Evolutionary conservation across 2,113 vertebrate species (phyloP), one percentile per base, ranked within the genome.

Genomic region (Psilopsiagon aymara): DNA sequence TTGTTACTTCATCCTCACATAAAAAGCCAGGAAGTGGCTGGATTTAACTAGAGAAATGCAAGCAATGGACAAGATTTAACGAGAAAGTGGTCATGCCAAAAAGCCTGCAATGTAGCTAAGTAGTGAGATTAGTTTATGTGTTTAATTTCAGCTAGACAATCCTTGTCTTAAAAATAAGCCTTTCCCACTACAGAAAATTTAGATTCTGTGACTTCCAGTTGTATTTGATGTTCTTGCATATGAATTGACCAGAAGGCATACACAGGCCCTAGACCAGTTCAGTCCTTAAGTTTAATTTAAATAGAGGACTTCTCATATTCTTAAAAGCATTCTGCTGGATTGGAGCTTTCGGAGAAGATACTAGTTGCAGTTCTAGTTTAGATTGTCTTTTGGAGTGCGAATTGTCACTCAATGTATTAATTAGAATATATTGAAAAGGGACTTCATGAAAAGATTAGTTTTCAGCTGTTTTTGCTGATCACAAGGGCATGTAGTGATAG

Each of bases 101-200:
- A 23, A 37, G 9, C 17, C 29, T 85, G 41, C 33, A 77, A 28
- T 63, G 13, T 23, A 39, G 57, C 49, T 68, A 41, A 69, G 74
- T 41, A 53, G 13, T 57, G 67, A 62, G 33, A 68, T 81, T 91
- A 47, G 47, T 1, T 73, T 79, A 52, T 25, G n/a, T 89, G 33
- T 85, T 95, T 82, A 73, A 86, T 91, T 90, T 37, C 46, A 73
- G 23, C 35, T 92, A 69, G 55, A 29, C 43, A 79, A 55, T 23
- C 33, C 25, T 5, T 21, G 35, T 86, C 73, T 87, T 87, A 89
- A 74, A 71, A 75, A 49, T 46, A 89, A 74, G 9, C n/a, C 37
- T 73, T 68, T 90, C 18, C 15, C 77, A 10, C 37, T 52, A 39
- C 68, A 80, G 21, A 73, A 73, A 37, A 81, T 44, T 7, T 70